phyloP scores from a whole-genome alignment of 2,113 vertebrate species.

The Campylomormyrus numenius region DNA sequence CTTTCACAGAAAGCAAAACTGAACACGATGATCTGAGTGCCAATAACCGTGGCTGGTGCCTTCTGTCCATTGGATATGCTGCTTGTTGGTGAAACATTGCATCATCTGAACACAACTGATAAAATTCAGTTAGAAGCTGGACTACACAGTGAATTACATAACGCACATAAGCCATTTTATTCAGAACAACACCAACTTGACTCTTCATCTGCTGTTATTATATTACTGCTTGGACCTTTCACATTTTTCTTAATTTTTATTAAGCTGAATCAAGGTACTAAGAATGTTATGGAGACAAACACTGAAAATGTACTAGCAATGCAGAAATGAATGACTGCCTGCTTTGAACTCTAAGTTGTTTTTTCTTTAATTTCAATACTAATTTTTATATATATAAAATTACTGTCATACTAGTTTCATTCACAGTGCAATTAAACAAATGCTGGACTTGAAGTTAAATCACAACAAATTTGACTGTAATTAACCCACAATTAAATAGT shows the following conservation, averaged over 20 bases:
- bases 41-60: background rate
- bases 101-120: background rate
- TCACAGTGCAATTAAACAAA: background rate
- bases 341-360: background rate
- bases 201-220: background rate
- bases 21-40: conserved; percentile 80
- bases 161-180: background rate
- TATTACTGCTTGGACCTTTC: background rate
- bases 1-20: conserved; percentile 90
- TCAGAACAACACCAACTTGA: background rate
- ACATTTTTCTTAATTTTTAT: background rate
- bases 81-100: background rate
- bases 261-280: background rate
- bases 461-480: background rate
- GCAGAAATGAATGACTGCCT: background rate
- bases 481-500: background rate
- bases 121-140: background rate
- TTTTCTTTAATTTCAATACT: background rate
- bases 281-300: background rate
- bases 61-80: background rate
- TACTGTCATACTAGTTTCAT: background rate
- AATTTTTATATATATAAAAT: background rate
- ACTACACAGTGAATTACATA: background rate
- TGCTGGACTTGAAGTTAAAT: background rate
- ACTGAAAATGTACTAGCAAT: background rate